Evolutionary conservation across 64 coral and sea anemone genomes (phyloP), one percentile per base, ranked within the genome.

Genomic region (Pachyseris speciosa): DNA sequence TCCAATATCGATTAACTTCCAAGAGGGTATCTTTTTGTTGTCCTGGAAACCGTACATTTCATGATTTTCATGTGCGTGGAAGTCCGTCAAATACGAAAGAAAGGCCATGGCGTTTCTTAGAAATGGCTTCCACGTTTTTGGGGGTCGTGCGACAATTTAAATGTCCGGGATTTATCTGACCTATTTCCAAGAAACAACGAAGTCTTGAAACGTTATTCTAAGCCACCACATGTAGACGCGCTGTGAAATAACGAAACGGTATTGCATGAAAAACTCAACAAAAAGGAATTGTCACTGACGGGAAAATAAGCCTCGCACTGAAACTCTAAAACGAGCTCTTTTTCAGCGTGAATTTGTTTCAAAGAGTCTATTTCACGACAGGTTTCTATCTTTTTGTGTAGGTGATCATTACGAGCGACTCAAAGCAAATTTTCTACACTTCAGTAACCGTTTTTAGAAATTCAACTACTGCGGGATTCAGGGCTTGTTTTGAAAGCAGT

Each of bases 331-430:
- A 81, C 30, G 33, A 61, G 31, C 29, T 81, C 51, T 63, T 63
- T 81, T 61, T 61, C 16, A 81, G 16, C 52, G 20, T 37, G 37
- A 57, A 59, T 58, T 39, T 37, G 19, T 36, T 37, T 60, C 24
- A 81, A 81, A 81, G 77, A 81, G 73, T 52, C 37, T 73, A 51
- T 76, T 76, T 76, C 44, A 81, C 77, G 77, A 36, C 20, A 29
- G 20, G 22, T 25, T 81, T 81, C 53, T 81, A 8, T 34, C 39
- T 58, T 81, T 81, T 81, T 26, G 57, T 39, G 7, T 5, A 5
- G 25, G 43, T 76, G 26, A 76, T 33, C 29, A 76, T 26, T 15
- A 76, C 25, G 31, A 76, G 26, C 73, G 73, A 31, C 40, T 51
- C 43, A 37, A 63, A 70, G 32, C 28, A 16, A 24, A 81, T 81